Percentiles rank a stretch among this genome's conserved stretches.
phyloP scores from a whole-genome alignment of 2,888 invertebrate genomes.

The Nyleta sp. region DNA sequence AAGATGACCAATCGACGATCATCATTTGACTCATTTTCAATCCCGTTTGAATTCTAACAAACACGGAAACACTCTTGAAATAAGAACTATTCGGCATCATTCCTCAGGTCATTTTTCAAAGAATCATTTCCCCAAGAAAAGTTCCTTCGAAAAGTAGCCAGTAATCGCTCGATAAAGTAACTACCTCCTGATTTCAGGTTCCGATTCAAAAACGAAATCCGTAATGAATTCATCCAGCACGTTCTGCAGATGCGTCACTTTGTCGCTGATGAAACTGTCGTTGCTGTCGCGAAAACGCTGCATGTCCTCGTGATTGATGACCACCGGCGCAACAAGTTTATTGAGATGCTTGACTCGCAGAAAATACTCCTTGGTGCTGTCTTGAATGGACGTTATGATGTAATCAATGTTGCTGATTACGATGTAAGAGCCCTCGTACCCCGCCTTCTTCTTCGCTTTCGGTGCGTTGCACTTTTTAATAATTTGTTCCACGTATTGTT shows the following conservation, averaged over 20 bases:
- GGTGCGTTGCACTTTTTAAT: constrained; percentile 13
- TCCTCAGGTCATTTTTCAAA: no score
- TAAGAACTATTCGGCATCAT: no score
- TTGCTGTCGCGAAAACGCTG: not conserved
- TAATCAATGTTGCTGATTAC: constrained; percentile 30
- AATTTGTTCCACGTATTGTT: not conserved
- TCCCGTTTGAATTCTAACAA: no score
- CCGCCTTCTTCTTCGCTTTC: constrained; percentile 16
- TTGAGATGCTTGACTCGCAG: constrained; percentile 15
- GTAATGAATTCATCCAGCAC: constrained; percentile 8
- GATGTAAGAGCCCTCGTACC: constrained; percentile 14
- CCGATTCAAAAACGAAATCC: constrained; percentile 3
- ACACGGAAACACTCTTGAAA: no score
- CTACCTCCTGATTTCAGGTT: constrained; percentile 19
- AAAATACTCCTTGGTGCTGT: not conserved
- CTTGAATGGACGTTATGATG: constrained; percentile 12
- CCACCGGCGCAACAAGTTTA: not conserved
- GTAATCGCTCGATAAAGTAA: no score
- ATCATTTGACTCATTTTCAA: no score
- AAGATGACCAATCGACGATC: no score
- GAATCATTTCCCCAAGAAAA: no score
- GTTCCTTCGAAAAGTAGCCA: no score
- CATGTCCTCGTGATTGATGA: no score
- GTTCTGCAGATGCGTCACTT: constrained; percentile 1
- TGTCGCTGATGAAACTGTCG: constrained; percentile 3